Evolutionary conservation across 2,113 vertebrate genomes (phyloP).

Genomic region (Gyps fulvus): DNA sequence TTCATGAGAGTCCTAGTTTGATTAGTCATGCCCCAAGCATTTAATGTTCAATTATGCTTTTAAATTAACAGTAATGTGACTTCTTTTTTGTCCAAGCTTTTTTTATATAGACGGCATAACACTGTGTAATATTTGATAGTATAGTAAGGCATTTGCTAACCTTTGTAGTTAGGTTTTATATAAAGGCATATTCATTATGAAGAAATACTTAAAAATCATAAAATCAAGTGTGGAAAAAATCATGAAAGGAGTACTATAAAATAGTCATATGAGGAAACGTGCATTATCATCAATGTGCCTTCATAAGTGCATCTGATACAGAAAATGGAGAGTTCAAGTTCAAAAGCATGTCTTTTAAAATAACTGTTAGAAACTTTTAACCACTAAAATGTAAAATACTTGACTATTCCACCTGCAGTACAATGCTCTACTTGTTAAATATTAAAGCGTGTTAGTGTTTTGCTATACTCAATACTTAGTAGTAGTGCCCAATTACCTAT

Average conservation of each 20-base stretch:
- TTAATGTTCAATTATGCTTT: neutral
- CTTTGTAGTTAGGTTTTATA: neutral
- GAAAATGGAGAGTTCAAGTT: neutral
- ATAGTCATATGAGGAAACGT: neutral
- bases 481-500: neutral
- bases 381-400: neutral
- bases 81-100: neutral
- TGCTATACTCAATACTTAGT: neutral
- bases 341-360: neutral
- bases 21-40: neutral
- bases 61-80: neutral
- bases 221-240: neutral
- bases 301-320: neutral
- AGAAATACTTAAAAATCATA: neutral
- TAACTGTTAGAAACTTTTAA: neutral
- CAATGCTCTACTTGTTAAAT: neutral
- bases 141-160: neutral
- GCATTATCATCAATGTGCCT: accelerated
- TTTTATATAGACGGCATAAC: neutral
- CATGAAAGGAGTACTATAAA: neutral
- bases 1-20: neutral
- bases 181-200: neutral
- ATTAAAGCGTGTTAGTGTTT: neutral
- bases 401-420: neutral
- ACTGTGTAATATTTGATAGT: neutral